Evolutionary conservation across 1,140 invertebrate species (phyloP), one percentile per base, ranked within the genome.

Genomic region (Heliconius hewitsoni): DNA sequence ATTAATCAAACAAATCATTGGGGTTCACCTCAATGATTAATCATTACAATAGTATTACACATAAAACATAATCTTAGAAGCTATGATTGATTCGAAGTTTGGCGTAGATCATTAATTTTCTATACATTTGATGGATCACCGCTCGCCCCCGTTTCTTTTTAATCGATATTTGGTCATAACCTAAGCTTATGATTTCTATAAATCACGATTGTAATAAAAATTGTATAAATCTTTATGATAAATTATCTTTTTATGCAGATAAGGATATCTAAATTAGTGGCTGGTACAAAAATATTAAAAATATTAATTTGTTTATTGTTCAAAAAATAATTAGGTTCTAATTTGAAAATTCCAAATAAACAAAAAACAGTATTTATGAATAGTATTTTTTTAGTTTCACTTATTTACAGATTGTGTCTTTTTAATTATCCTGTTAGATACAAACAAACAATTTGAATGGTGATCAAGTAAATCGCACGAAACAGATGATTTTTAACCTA

Each of bases 101-200:
- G 85, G 86, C 84, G 75, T 71, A 83, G 81, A 90, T 86, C 90
- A 91, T 93, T 91, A 92, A 92, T 93, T 90, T 88, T 87, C 83
- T 89, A 85, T 87, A 86, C 76, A 78, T 81, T 84, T 92, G 91
- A 92, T 92, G 83, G 89, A 93, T 92, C 71, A 83, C 76, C 82
- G 74, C 78, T n/a, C 79, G 37, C 71, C 79, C 80, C 85, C 83
- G 77, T 86, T 85, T 86, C 79, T 75, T 81, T 78, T 84, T 83
- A 86, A 90, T 87, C 88, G 81, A 86, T 86, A 81, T 78, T 72
- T 74, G 80, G 50, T 81, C 37, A 72, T 79, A 83, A 80, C 27
- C 72, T 84, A 78, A 82, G 80, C 83, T 84, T 84, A 84, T 78
- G 85, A 82, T 46, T 82, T 84, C 60, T 78, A 46, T 79, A 74